phyloP scores from a whole-genome alignment of 2,888 invertebrate genomes.

The Pachymerium ferrugineum region DNA sequence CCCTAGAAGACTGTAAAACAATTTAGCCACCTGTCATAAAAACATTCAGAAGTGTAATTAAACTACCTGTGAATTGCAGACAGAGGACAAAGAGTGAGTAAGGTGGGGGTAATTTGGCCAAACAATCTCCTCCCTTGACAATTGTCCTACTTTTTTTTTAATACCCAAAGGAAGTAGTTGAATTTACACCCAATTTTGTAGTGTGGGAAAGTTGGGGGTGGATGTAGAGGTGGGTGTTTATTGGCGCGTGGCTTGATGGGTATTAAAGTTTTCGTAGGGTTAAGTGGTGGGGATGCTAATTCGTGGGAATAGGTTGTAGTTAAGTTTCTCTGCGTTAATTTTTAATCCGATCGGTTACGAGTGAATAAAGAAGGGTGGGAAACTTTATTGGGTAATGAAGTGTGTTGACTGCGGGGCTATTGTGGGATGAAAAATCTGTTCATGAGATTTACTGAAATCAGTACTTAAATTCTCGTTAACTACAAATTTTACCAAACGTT shows the following conservation, averaged over 20 bases:
- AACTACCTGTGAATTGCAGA: constrained; percentile 18
- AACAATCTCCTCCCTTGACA: constrained; percentile 16
- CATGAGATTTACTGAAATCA: no score
- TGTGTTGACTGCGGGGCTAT: no score
- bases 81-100: not conserved
- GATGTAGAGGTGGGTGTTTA: constrained; percentile 14
- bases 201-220: constrained; percentile 19
- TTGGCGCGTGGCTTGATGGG: constrained; percentile 17
- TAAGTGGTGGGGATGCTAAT: constrained; percentile 9
- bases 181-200: constrained; percentile 10
- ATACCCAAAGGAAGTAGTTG: not conserved
- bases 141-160: constrained; percentile 12
- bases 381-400: no score
- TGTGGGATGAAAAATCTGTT: no score
- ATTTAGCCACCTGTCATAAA: constrained; percentile 27
- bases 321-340: not conserved
- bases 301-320: constrained; percentile 7
- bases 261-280: not conserved
- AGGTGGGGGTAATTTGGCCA: constrained; percentile 18
- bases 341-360: no score
- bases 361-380: no score
- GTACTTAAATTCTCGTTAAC: no score
- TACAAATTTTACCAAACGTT: no score
- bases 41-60: constrained; percentile 22
- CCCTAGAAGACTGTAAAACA: constrained; percentile 7